These are phyloP conservation scores for Leucosticte australis DNA, from an alignment of 2,113 vertebrate species.

Conservation along the genomic window DNA sequence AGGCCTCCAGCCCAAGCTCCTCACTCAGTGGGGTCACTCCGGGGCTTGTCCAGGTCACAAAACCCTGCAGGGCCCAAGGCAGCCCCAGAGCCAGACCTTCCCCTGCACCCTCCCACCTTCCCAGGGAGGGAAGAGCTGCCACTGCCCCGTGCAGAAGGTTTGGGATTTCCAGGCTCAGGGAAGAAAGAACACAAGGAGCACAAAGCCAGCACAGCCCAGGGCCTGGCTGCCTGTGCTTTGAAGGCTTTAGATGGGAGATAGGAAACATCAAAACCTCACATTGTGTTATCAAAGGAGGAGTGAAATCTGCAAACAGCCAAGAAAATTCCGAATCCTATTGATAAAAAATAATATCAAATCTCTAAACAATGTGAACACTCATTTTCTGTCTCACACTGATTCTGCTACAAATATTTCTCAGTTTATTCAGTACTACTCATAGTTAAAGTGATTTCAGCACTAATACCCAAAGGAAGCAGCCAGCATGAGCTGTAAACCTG, in stretches of 20 bases:
- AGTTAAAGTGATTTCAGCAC: neutral
- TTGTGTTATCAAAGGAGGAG: neutral
- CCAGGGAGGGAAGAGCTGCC: neutral
- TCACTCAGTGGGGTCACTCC: neutral
- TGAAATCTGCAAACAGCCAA: neutral
- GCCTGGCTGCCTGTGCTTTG: neutral
- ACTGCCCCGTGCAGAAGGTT: neutral
- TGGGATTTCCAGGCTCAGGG: neutral
- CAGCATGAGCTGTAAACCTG: too few species aligned
- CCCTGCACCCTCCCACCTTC: neutral
- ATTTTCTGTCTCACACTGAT: neutral
- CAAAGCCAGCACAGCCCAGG: neutral
- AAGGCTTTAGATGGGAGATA: neutral
- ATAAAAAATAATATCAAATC: neutral
- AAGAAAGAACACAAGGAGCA: rapidly evolving
- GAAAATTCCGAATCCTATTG: neutral
- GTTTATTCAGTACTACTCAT: neutral
- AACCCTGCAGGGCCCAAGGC: neutral
- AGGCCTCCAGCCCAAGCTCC: neutral
- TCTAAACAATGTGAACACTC: neutral
- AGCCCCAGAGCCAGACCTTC: rapidly evolving
- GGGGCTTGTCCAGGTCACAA: neutral
- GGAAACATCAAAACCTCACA: rapidly evolving
- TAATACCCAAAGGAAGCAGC: neutral
- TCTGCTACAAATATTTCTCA: neutral